Evolutionary conservation across 2,797 vertebrate species (phyloP), one percentile per base, ranked within the genome.

Genomic region (Coendou prehensilis): DNA sequence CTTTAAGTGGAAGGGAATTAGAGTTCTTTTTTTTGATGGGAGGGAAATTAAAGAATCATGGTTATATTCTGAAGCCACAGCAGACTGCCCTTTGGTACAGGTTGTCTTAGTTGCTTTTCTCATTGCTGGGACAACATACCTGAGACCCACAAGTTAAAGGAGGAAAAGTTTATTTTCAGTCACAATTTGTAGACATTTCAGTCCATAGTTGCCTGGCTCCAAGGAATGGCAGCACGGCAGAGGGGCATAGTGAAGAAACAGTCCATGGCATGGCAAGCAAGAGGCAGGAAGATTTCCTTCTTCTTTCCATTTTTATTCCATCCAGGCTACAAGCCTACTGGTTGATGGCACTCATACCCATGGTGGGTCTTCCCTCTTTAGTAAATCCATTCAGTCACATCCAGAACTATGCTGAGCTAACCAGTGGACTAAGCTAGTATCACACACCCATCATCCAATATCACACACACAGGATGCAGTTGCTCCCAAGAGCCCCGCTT

Each of bases 1-100:
- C 84, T 64, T 87, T 78, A 92, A 79, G 30, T 37, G 28, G 18
- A 88, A 79, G 86, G 73, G 52, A 96, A 80, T 86, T 64, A 83
- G 80, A 93, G 30, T 86, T 64, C 54, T 87, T 5, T 69, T 69
- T 54, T 94, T 84, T 56, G 82, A 76, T 90, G 47, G 61, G 83
- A 91, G 52, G 33, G 41, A 88, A 61, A 45, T 64, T 52, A 95
- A 96, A 95, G 63, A 94, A 87, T 69, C 71, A 61, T 61, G 54
- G 11, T 15, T 81, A 89, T 69, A 11, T 75, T 96, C 87, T 89
- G 95, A 96, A 86, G 75, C 41, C 6, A 10, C 20, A 56, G 41
- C 26, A 92, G 18, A 6, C 45, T 83, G 10, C 37, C 73, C 37
- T 84, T 76, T 20, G 37, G 57, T 37, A 73, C 13, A 75, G 59